Conservation (phyloP, 2,797 vertebrate species). For the Poecilia gillii region DNA sequence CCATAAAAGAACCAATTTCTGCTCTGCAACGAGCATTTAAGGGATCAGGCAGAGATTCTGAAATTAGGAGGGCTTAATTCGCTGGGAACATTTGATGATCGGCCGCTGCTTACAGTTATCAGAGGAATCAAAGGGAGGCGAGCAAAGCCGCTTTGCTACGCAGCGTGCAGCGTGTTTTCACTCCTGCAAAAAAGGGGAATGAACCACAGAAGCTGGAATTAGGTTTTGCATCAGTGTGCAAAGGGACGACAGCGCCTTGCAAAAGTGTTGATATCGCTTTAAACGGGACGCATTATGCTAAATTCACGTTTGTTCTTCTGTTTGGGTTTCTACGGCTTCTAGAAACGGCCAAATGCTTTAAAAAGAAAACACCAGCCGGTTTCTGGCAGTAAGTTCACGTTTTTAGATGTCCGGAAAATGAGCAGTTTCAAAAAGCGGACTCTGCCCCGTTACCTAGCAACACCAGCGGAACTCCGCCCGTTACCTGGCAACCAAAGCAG, state of each 20-base stretch:
- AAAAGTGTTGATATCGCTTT: not conserved
- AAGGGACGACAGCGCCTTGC: not conserved
- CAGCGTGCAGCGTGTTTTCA: conserved; percentile 48
- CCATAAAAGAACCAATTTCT: conserved; percentile 54
- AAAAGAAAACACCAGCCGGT: no score
- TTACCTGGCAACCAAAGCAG: no score
- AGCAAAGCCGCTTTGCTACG: conserved; percentile 62
- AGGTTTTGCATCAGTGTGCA: conserved; percentile 20
- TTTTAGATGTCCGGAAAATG: no score
- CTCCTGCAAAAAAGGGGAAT: conserved; percentile 35
- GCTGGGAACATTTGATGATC: conserved; percentile 59
- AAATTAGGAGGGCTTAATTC: conserved; percentile 64
- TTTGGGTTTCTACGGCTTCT: not conserved
- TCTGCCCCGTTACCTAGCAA: no score
- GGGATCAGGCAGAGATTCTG: conserved; percentile 58
- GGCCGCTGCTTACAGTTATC: conserved; percentile 51
- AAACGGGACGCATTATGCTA: no score
- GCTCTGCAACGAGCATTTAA: conserved; percentile 57
- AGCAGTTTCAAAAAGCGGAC: no score
- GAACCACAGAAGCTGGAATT: conserved; percentile 29
- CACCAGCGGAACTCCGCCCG: no score
- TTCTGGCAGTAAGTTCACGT: no score
- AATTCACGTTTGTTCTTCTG: not conserved
- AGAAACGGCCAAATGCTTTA: not conserved
- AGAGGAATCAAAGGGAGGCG: conserved; percentile 46